These are phyloP conservation scores for Montipora capitata DNA, from an alignment of 92 coral and sea anemone genomes.

Conservation along the genomic window DNA sequence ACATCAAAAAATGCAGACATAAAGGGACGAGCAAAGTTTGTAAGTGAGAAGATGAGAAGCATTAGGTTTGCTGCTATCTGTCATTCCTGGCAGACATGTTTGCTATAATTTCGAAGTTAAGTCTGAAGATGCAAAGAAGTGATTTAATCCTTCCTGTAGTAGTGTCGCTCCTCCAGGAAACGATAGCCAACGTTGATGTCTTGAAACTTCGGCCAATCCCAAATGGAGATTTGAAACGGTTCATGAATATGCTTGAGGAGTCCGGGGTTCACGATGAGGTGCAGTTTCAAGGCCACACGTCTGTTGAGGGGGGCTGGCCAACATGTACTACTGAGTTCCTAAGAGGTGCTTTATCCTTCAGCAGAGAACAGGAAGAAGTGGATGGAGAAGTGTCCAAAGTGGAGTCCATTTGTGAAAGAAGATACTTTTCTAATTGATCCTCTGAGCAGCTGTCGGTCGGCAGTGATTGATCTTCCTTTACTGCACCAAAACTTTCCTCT, in stretches of 20 bases:
- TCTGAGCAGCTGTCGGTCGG: too few relatives aligned
- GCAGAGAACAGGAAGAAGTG: too few relatives aligned
- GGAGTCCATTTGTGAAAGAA: too few relatives aligned
- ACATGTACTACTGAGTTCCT: too few relatives aligned
- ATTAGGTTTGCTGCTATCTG: conserved; percentile 9
- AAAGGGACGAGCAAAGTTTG: conserved; percentile 5
- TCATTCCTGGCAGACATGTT: conserved; percentile 23
- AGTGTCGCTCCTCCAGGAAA: conserved; percentile 26
- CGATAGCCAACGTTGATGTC: conserved; percentile 10
- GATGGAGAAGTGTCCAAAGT: too few relatives aligned
- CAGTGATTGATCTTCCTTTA: too few relatives aligned
- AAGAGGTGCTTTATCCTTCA: too few relatives aligned
- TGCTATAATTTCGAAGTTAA: not conserved
- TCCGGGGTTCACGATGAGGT: not conserved
- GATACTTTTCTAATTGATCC: too few relatives aligned
- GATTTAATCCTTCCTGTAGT: conserved; percentile 62
- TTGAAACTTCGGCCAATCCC: conserved; percentile 13
- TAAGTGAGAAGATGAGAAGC: conserved; percentile 1
- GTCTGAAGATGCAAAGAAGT: conserved; percentile 49
- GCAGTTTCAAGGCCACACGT: conserved; percentile 11
- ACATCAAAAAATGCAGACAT: conserved; percentile 16
- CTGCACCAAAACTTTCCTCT: too few relatives aligned
- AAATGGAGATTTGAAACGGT: conserved; percentile 9
- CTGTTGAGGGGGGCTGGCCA: too few relatives aligned
- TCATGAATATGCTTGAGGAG: not conserved